phyloP scores from a whole-genome alignment of 2,888 invertebrate species.

The Dynastes tityus region DNA sequence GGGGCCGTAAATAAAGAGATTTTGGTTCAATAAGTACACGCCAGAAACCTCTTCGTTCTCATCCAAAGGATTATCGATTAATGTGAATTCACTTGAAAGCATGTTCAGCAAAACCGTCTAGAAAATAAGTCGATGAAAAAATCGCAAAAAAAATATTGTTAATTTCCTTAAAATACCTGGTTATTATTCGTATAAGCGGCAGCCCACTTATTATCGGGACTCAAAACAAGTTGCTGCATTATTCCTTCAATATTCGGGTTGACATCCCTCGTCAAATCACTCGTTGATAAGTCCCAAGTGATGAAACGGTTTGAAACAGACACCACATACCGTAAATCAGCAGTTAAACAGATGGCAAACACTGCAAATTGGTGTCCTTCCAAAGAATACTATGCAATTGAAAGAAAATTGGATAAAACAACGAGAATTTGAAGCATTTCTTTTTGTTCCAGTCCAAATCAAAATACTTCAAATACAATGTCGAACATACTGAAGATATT shows the following conservation, averaged over 20 bases:
- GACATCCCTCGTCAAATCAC: constrained; percentile 93
- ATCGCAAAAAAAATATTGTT: background rate
- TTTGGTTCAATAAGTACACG: constrained; percentile 78
- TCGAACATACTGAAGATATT: constrained; percentile 23
- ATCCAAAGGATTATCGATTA: constrained; percentile 88
- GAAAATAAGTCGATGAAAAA: background rate
- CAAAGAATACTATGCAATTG: constrained; percentile 83
- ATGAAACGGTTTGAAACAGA: constrained; percentile 97
- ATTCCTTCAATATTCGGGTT: constrained; percentile 97
- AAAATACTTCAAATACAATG: background rate
- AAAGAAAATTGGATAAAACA: background rate
- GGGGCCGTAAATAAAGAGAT: constrained; percentile 85
- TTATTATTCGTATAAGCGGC: constrained; percentile 97
- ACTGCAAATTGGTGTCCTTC: constrained; percentile 99
- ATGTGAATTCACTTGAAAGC: constrained; percentile 92
- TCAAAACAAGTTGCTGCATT: constrained; percentile 93
- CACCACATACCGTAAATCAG: constrained; percentile 93
- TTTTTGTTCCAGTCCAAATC: constrained; percentile 31
- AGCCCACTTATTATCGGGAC: constrained; percentile 96
- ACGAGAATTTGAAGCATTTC: background rate
- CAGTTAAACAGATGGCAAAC: constrained; percentile 91
- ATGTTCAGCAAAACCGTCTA: constrained; percentile 92
- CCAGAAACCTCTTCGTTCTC: constrained; percentile 79
- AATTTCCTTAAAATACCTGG: constrained; percentile 72
- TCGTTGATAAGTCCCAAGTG: constrained; percentile 96